Base-by-base conservation (phyloP, 2,113 vertebrate species). In the Syngnathus scovelli region DNA sequence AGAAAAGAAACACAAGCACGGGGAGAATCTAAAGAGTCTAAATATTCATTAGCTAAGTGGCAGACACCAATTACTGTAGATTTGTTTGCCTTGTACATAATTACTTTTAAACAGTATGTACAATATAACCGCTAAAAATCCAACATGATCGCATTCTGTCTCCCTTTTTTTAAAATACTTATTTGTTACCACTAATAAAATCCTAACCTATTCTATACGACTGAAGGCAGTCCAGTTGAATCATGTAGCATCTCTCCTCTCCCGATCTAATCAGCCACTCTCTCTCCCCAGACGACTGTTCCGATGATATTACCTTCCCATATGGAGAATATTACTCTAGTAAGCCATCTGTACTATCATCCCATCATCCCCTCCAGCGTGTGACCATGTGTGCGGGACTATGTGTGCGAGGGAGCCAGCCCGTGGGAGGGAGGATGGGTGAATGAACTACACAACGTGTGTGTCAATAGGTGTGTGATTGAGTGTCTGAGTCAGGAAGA, bases 301-400 rank as follows among this genome's bases (percentile, higher is more conserved):
- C 78, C 84, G 87, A 84, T 70, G 58, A 82, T 76, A 85, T 86
- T 83, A 85, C 86, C 83, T 85, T 84, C 84, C 84, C 83, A 84
- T 89, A 85, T 78, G 78, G 84, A 86, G 82, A 86, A 84, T 80
- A 87, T 83, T 82, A 81, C 78, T 87, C 80, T 73, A 84, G 72
- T 82, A 79, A 67, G 82, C 87, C 87, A 89, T 87, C 86, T 87
- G 86, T 80, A 89, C 82, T 72, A 78, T 81, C 82, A 79, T 78
- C 72, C 78, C 67, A 84, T 80, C 83, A 77, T 78, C 73, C 83
- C 86, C 84, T 81, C 27, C 56, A 78, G 86, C 65, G 27, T 78
- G 63, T 66, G 80, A 67, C 68, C 59, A 38, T 76, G 61, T 75
- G 74, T 78, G 72, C 66, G 69, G 39, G 59, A 69, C 36, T 64